Evolutionary conservation across 1,140 invertebrate genomes (phyloP), one percentile per base, ranked within the genome.

Genomic region (Drosophila arawakana): DNA sequence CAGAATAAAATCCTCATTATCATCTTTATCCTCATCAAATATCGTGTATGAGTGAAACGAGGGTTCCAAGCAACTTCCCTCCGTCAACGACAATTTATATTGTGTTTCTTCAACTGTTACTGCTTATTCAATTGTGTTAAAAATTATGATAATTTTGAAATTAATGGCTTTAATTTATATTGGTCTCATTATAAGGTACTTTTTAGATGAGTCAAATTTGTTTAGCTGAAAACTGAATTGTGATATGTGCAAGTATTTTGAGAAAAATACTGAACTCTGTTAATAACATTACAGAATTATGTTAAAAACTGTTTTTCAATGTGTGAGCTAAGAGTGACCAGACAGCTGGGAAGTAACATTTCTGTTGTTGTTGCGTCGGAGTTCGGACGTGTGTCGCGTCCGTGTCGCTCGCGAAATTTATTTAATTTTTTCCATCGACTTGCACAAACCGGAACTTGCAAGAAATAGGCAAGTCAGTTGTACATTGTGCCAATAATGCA

Each of bases 401-500:
- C 69, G 73, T 61, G 21, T 72, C 47, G 69, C 34, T 72, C 60
- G 68, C 69, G 69, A 55, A 59, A 63, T 71, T 71, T 66, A 72
- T 72, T 76, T 76, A 65, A 65, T 80, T 79, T 77, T 78, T 79
- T 71, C 68, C 69, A 73, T 72, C 21, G 55, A 76, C 73, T 70
- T 76, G 70, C 70, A 81, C 67, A 79, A 76, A 79, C 76, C 73
- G 73, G 73, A 79, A 79, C 66, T 72, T 76, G 73, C 61, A 52
- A 78, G 79, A 78, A 71, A 66, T 73, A 52, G 75, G 70, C 81
- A 79, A 83, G 73, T 84, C 76, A 57, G 63, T 78, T 62, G 73
- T 72, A 69, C 46, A 66, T 80, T 86, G 80, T 88, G 83, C 78
- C 63, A 59, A 34, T 39, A 39, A 78, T 75, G 74, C 72, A 81